Base-by-base conservation (phyloP, 1,140 invertebrate genomes). In the Aricia agestis region DNA sequence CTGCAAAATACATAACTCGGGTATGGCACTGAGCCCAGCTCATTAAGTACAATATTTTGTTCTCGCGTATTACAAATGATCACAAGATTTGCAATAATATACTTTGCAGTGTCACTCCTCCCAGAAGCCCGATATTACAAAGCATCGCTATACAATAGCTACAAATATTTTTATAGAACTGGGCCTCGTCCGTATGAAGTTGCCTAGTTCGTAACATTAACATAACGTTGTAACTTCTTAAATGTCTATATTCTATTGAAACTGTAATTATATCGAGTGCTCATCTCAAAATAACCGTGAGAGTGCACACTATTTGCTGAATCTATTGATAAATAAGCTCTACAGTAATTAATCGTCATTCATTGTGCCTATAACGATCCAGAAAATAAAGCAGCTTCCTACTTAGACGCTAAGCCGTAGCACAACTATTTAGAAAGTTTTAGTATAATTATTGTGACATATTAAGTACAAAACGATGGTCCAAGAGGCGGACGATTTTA, bases 401-500 rank as follows among this genome's bases (percentile, higher is more conserved):
- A 36, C 6, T 5, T 36, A 36, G 36, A 36, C 36, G 36, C 9
- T 36, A 36, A 36, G 36, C 36, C 36, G 36, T 36, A 36, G 45
- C 13, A 52, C 11, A 52, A 15, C 7, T 15, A 13, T 52, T 52
- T 52, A 52, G 2, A 42, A 42, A 6, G 13, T 52, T 52, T 15
- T 52, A 52, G 2, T 52, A 15, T 52, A 3, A 15, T 52, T 52
- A 52, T 13, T 13, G 45, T 52, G 18, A 63, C 59, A 9, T 17
- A 18, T 63, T 63, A 63, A 63, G 59, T 63, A 63, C 59, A 63
- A 63, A 25, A 63, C 18, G 10, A 25, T 25, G 18, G 59, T 63
- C 59, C 59, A 63, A 63, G 19, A 63, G 18, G 59, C 59, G 59
- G 59, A 63, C 59, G 18, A 63, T 19, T 63, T 63, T 10, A 63